Conservation (phyloP, 2,113 vertebrate genomes). For the Bufo gargarizans region DNA sequence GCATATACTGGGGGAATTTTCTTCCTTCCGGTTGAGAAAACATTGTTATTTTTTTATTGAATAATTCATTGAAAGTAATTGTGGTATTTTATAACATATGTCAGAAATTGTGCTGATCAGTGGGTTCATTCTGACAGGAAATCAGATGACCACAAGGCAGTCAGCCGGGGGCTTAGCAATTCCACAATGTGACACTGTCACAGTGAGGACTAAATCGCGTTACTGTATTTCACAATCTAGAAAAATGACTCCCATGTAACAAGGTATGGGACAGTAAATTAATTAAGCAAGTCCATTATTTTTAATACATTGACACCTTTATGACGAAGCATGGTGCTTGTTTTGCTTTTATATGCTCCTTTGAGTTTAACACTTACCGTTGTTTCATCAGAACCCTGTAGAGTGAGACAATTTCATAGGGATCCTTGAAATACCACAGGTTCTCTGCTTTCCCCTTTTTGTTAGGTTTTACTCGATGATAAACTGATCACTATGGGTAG, state of each 20-base stretch:
- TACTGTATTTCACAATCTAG: conserved; percentile 31
- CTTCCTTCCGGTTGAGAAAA: neutral
- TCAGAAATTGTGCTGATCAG: neutral
- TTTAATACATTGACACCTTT: conserved; percentile 3
- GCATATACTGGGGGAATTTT: neutral
- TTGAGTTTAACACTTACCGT: neutral
- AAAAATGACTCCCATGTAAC: conserved; percentile 44
- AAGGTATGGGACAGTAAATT: conserved; percentile 6
- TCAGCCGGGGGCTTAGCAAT: neutral
- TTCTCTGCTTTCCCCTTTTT: too few relatives aligned
- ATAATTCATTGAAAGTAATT: neutral
- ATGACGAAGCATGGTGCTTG: neutral
- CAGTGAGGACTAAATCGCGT: conserved; percentile 35
- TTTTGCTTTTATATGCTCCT: neutral
- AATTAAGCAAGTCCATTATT: conserved; percentile 44
- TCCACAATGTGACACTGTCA: neutral
- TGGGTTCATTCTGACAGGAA: neutral
- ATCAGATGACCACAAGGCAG: neutral
- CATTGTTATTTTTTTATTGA: conserved; percentile 22
- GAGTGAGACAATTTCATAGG: neutral
- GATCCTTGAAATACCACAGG: neutral
- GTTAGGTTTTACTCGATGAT: neutral
- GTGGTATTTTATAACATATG: neutral
- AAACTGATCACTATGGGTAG: neutral
- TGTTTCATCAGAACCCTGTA: neutral